Evolutionary conservation across 1,140 invertebrate species (phyloP), one percentile per base, ranked within the genome.

Genomic region (Drosophila pachea): DNA sequence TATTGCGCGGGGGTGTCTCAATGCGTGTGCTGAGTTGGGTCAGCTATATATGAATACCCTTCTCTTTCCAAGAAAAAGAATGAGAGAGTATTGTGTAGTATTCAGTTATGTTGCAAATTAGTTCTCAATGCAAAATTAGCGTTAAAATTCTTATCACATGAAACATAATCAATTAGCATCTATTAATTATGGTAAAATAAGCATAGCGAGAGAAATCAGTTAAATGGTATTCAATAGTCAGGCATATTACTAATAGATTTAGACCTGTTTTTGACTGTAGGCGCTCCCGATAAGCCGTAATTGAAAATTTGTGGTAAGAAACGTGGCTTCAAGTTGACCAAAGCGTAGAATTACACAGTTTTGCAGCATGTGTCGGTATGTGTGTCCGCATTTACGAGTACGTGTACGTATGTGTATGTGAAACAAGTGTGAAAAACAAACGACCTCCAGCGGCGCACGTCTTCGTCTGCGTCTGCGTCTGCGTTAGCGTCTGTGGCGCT

Each of bases 361-460:
- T 54, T 35, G 12, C 43, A 62, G 42, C 52, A 56, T 42, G 50
- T 35, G 52, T 59, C 42, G 45, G 55, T 7, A 52, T 53, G 62
- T 7, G 47, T 12, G 12, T 11, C 1, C 22, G 9, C 22, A 22
- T 22, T 22, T 22, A 22, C 22, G 22, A 1, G 22, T 22, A 22
- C 22, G 22, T 22, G 22, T 22, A 22, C 61, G n/a, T 35, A 36
- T 61, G 32, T 49, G 43, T 70, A 68, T 71, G 60, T 81, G 63
- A 54, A 74, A 69, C 81, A 86, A 86, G 81, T 86, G 81, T 79
- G 76, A 86, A 84, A 76, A 86, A 74, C 73, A 79, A 73, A 68
- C 76, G 79, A 86, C 79, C 81, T 86, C 79, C 79, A 83, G 79
- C 76, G 45, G 68, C 69, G 76, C 65, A 62, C 62, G 70, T 47